These are phyloP conservation scores for Rhogogaster chlorosoma DNA, from an alignment of 2,888 invertebrate genomes.

Conservation along the genomic window DNA sequence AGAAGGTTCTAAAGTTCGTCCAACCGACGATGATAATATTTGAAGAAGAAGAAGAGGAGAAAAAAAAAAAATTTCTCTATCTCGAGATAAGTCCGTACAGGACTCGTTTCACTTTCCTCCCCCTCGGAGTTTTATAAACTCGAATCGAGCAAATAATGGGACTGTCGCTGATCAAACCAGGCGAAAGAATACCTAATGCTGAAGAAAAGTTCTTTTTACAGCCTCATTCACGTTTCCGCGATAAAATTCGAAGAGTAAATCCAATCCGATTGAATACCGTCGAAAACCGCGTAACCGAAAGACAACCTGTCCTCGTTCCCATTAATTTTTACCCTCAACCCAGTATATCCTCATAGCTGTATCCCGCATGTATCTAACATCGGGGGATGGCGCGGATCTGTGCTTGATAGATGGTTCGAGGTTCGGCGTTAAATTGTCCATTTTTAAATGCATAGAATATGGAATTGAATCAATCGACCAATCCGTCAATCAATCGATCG, in stretches of 20 bases:
- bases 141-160: conserved; percentile 18
- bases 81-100: neutral
- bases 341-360: neutral
- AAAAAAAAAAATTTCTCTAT: neutral
- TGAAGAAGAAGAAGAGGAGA: too few species aligned
- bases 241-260: neutral
- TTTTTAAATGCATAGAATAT: conserved; percentile 41
- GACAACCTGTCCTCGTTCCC: neutral
- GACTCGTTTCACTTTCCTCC: neutral
- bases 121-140: neutral
- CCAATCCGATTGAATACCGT: neutral
- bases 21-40: neutral
- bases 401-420: neutral
- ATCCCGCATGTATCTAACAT: neutral
- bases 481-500: conserved; percentile 23
- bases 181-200: neutral
- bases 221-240: neutral
- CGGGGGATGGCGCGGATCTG: neutral
- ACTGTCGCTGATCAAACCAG: neutral
- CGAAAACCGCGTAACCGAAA: neutral
- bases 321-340: neutral
- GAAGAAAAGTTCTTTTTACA: neutral
- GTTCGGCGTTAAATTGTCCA: neutral
- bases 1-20: neutral
- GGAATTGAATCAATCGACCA: neutral